Conservation (phyloP, 92 coral and sea anemone genomes). For the Palythoa grandis region DNA sequence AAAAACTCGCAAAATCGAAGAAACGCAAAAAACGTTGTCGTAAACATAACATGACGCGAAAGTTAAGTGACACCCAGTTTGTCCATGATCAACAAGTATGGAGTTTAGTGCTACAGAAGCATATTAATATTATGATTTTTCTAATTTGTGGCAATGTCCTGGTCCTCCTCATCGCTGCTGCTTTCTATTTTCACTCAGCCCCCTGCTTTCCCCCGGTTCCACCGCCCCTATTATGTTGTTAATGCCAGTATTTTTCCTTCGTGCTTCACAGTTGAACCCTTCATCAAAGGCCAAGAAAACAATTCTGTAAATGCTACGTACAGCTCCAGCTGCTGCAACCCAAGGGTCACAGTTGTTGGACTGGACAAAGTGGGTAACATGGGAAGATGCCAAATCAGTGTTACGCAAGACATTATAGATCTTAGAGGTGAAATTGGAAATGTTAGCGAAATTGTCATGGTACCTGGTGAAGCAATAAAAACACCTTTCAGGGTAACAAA, state of each 20-base stretch:
- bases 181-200: too few species aligned
- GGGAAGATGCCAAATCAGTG: slow-evolving; percentile 47
- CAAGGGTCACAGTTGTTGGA: slow-evolving; percentile 41
- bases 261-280: slow-evolving; percentile 38
- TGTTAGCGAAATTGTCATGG: slow-evolving; percentile 30
- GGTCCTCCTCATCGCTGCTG: too few species aligned
- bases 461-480: slow-evolving; percentile 1
- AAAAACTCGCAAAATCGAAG: too few species aligned
- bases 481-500: slow-evolving; percentile 24
- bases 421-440: slow-evolving; percentile 13
- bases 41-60: too few species aligned
- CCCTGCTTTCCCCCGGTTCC: too few species aligned
- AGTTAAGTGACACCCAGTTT: too few species aligned
- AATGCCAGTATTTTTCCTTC: neutral
- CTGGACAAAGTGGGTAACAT: slow-evolving; percentile 56
- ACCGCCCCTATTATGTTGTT: too few species aligned
- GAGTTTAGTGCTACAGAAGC: neutral
- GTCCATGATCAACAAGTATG: too few species aligned
- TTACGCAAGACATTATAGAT: slow-evolving; percentile 45
- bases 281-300: slow-evolving; percentile 38
- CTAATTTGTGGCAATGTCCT: too few species aligned
- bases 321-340: slow-evolving; percentile 51
- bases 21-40: too few species aligned
- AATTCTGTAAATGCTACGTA: slow-evolving; percentile 32
- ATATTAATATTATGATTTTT: too few species aligned